Conservation (phyloP, 2,113 vertebrate genomes). For the Cisticola juncidis region DNA sequence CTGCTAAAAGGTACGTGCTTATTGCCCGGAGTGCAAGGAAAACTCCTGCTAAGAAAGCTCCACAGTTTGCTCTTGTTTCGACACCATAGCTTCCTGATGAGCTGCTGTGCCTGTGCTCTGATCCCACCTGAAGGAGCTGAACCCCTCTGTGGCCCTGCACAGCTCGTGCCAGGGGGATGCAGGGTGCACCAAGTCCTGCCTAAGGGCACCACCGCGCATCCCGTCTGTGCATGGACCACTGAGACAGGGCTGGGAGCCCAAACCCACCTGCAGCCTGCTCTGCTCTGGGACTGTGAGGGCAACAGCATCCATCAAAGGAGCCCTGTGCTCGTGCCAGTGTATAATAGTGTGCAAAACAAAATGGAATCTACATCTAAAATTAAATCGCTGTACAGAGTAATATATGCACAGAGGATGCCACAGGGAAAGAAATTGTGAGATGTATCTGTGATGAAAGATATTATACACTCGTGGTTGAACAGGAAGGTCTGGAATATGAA, state of each 20-base stretch:
- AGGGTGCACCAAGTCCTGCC: neutral
- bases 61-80: neutral
- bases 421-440: neutral
- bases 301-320: neutral
- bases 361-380: neutral
- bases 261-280: neutral
- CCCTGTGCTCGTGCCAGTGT: neutral
- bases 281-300: neutral
- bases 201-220: neutral
- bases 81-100: fast-evolving
- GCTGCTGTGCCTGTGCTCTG: neutral
- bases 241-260: fast-evolving
- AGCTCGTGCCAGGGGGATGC: neutral
- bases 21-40: conserved; percentile 22
- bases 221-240: fast-evolving
- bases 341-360: neutral
- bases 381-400: neutral
- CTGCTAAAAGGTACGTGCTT: conserved; percentile 68
- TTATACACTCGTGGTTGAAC: neutral
- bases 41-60: neutral
- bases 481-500: neutral
- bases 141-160: neutral
- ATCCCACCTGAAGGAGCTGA: fast-evolving
- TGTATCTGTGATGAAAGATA: neutral
- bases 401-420: neutral